Evolutionary conservation across 2,113 vertebrate species (phyloP).

Genomic region (Trochalopteron elliotii): DNA sequence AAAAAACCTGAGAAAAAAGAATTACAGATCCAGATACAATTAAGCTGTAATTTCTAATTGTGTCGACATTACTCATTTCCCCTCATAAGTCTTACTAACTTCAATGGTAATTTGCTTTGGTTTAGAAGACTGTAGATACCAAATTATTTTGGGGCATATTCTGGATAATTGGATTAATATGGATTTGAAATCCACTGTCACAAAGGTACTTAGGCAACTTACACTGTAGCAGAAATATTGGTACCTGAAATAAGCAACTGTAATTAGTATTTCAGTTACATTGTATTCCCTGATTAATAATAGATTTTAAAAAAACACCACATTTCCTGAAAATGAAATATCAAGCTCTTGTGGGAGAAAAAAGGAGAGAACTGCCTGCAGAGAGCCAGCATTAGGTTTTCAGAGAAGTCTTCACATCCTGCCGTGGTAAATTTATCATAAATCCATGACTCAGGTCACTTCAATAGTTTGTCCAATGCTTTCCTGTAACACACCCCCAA

Average conservation of each 20-base stretch:
- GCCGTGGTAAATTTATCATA: neutral
- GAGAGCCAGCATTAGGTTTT: neutral
- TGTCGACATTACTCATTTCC: neutral
- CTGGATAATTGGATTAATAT: neutral
- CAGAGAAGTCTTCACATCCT: neutral
- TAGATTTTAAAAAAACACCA: neutral
- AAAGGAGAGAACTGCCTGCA: neutral
- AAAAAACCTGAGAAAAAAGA: neutral
- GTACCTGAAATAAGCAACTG: neutral
- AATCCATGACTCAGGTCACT: neutral
- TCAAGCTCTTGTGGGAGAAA: neutral
- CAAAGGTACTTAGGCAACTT: neutral
- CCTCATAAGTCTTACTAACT: neutral
- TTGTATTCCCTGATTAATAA: neutral
- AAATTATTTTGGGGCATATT: neutral
- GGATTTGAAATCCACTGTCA: neutral
- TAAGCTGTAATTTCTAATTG: neutral
- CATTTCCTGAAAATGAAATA: neutral
- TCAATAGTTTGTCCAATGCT: neutral
- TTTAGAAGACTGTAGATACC: neutral
- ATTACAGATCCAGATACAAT: neutral
- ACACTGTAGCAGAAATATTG: neutral
- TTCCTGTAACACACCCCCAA: neutral
- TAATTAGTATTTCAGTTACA: neutral
- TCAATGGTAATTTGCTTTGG: neutral